Conservation (phyloP, 2,797 vertebrate species). For the Vultur gryphus region DNA sequence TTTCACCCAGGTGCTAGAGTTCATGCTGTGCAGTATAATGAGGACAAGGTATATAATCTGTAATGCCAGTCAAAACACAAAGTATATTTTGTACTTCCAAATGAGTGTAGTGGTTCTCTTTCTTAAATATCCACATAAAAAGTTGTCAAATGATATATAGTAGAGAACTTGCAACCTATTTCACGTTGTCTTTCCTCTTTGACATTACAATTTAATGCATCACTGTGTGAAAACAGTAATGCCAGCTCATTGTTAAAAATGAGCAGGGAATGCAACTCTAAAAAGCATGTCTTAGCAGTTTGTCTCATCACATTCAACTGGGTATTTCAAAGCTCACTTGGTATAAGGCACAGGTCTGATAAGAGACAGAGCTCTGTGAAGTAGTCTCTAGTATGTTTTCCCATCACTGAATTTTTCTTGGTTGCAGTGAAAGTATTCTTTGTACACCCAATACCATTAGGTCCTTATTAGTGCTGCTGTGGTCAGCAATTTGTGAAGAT, state of each 20-base stretch:
- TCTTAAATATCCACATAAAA: neutral
- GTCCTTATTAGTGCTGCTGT: slow-evolving; percentile 20
- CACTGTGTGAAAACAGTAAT: neutral
- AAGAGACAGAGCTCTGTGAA: neutral
- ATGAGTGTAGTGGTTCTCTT: neutral
- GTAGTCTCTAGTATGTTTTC: neutral
- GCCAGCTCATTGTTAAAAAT: neutral
- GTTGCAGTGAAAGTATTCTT: neutral
- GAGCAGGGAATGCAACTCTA: neutral
- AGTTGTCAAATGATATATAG: neutral
- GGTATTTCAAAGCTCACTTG: neutral
- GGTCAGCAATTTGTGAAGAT: slow-evolving; percentile 66
- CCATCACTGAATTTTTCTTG: neutral
- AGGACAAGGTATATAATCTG: neutral
- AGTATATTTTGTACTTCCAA: neutral
- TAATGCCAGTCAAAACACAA: neutral
- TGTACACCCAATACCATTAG: slow-evolving; percentile 9
- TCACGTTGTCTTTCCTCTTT: neutral
- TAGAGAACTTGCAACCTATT: neutral
- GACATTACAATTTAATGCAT: neutral
- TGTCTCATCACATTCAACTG: neutral
- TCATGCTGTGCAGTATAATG: neutral
- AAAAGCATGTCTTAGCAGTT: neutral
- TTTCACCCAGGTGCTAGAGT: slow-evolving; percentile 46
- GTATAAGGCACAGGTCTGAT: neutral